phyloP scores from a whole-genome alignment of 1,140 invertebrate genomes.

The Conus ventricosus region DNA sequence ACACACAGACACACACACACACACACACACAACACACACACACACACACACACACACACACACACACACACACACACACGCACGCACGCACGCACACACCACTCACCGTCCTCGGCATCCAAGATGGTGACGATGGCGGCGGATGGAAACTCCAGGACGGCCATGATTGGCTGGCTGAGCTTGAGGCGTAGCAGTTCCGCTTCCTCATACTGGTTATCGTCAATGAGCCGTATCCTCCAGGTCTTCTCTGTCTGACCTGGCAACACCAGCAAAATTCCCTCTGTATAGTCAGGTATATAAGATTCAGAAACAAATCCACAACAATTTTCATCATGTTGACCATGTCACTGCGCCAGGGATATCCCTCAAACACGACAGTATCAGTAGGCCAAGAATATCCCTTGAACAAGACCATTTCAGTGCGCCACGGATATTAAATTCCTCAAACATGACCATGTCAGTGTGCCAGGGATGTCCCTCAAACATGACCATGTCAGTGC shows the following conservation, averaged over 20 bases:
- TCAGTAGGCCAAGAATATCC: too few relatives aligned
- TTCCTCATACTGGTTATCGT: conserved; percentile 71
- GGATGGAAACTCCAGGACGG: conserved; percentile 68
- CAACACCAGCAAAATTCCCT: neutral
- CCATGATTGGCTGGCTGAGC: conserved; percentile 71
- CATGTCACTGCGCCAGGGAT: too few relatives aligned
- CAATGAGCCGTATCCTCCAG: conserved; percentile 70
- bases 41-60: neutral
- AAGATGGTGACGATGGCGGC: conserved; percentile 66
- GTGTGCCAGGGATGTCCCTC: too few relatives aligned
- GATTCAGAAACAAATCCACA: too few relatives aligned
- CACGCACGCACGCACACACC: neutral
- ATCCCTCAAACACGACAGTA: too few relatives aligned
- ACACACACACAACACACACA: neutral
- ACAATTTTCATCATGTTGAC: too few relatives aligned
- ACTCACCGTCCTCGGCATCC: conserved; percentile 75
- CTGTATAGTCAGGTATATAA: too few relatives aligned
- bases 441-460: too few relatives aligned
- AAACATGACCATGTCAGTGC: too few relatives aligned
- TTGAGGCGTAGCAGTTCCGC: conserved; percentile 67
- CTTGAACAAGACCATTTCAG: too few relatives aligned
- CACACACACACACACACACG: neutral
- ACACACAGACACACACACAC: neutral
- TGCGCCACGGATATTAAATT: too few relatives aligned
- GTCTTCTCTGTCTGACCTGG: conserved; percentile 71